Base-by-base conservation (phyloP, 1,140 invertebrate genomes). In the Trichoplusia ni region DNA sequence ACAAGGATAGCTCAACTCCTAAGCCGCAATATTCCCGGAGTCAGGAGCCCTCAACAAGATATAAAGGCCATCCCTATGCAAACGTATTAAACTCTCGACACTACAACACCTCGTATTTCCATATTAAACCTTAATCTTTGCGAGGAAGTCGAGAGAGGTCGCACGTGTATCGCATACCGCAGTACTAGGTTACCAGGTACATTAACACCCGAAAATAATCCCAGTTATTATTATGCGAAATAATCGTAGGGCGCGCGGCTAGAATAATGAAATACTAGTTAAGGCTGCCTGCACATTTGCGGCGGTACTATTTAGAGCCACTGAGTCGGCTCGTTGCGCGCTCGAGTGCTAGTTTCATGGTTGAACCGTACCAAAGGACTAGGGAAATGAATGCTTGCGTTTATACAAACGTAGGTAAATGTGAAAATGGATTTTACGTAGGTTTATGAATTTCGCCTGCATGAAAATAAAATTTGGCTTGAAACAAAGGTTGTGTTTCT, bases 151-250 rank as follows among this genome's bases (percentile, higher is more conserved):
- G 13, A 23, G 11, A 35, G 2, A 35, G 19, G 31, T 37, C 19
- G 19, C 8, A 54, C 51, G 51, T 54, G 51, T n/a, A 51, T 21
- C 9, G 25, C 38, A 58, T 58, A 29, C 8, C n/a, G 9, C 44
- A 58, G 13, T 25, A 2, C 13, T 31, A 44, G 38, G 35, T 42
- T 58, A 49, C 25, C 29, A 18, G 23, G 23, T 19, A 58, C 38
- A 9, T 19, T 42, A 44, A 27, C 37, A n/a, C 16, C 37, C 54
- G n/a, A n/a, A 58, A 54, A 40, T 54, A 37, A 44, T 58, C 18
- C 38, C 14, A 3, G 25, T 27, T 16, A 44, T 42, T 56, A 40
- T 25, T 25, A 56, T 38, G 51, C 51, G 51, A 56, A 56, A 38
- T 56, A 56, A 56, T 56, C 33, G 37, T 16, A 23, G 4, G 33